Evolutionary conservation across 2,113 vertebrate genomes (phyloP).

Genomic region (Buteo buteo): DNA sequence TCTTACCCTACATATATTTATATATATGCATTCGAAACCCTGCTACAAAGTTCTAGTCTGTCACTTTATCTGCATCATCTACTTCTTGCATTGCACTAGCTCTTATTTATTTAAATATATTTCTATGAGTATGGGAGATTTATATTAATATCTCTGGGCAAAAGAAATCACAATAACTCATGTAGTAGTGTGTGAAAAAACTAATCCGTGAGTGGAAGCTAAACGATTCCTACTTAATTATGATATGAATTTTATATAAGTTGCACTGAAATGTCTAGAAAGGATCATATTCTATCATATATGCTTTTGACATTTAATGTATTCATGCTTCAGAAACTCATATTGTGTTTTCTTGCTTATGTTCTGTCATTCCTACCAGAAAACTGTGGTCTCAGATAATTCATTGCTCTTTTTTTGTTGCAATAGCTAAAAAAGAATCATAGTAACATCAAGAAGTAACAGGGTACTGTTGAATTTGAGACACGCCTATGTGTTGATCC

Average conservation of each 20-base stretch:
- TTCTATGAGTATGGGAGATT: neutral
- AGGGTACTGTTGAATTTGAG: neutral
- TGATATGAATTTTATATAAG: neutral
- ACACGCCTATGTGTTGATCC: accelerated
- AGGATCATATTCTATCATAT: neutral
- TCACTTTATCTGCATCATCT: neutral
- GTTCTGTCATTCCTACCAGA: neutral
- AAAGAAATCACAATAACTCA: neutral
- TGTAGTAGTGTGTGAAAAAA: neutral
- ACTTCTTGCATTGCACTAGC: neutral
- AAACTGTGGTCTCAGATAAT: neutral
- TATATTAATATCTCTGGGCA: neutral
- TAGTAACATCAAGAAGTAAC: neutral
- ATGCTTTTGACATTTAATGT: neutral
- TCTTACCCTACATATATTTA: neutral
- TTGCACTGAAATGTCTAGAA: neutral
- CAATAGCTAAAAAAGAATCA: neutral
- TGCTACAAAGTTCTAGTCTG: neutral
- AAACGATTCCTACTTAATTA: neutral
- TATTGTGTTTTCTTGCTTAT: neutral
- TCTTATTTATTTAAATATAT: neutral
- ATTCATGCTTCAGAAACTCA: neutral
- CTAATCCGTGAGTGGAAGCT: neutral
- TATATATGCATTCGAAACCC: neutral
- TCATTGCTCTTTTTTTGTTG: neutral